Conservation (phyloP, 2,888 invertebrate species). For the Catocala sponsa region DNA sequence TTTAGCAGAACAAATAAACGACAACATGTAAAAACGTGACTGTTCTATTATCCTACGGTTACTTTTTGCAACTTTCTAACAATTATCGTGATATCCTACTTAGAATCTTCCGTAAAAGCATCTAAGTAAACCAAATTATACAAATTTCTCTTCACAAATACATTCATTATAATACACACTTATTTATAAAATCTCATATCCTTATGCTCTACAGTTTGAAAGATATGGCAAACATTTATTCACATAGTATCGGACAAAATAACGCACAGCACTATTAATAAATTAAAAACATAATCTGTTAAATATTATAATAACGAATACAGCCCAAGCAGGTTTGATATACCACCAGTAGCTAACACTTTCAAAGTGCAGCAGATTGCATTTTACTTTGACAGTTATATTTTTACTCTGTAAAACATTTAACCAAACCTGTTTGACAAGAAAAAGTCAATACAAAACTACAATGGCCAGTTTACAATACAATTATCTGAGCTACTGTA, state of each 20-base stretch:
- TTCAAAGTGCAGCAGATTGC: too few species aligned
- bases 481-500: slow-evolving; percentile 59
- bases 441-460: not conserved
- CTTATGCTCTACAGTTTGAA: slow-evolving; percentile 3
- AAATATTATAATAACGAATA: slow-evolving; percentile 1
- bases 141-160: slow-evolving; percentile 27
- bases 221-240: slow-evolving; percentile 9
- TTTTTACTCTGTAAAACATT: too few species aligned
- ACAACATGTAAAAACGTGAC: slow-evolving; percentile 39
- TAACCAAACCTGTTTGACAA: not conserved
- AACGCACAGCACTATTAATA: slow-evolving; percentile 6
- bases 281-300: not conserved
- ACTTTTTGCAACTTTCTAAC: slow-evolving; percentile 42
- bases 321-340: not conserved
- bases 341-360: too few species aligned
- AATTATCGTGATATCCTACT: slow-evolving; percentile 27
- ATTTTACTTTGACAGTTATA: too few species aligned
- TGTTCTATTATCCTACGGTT: slow-evolving; percentile 20
- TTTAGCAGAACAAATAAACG: slow-evolving; percentile 5
- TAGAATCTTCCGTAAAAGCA: slow-evolving; percentile 22
- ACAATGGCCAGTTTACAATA: not conserved
- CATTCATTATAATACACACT: not conserved
- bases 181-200: slow-evolving; percentile 5
- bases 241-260: not conserved
- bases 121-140: slow-evolving; percentile 25